Evolutionary conservation across 2,888 invertebrate genomes (phyloP).

Genomic region (Eristalis arbustorum): DNA sequence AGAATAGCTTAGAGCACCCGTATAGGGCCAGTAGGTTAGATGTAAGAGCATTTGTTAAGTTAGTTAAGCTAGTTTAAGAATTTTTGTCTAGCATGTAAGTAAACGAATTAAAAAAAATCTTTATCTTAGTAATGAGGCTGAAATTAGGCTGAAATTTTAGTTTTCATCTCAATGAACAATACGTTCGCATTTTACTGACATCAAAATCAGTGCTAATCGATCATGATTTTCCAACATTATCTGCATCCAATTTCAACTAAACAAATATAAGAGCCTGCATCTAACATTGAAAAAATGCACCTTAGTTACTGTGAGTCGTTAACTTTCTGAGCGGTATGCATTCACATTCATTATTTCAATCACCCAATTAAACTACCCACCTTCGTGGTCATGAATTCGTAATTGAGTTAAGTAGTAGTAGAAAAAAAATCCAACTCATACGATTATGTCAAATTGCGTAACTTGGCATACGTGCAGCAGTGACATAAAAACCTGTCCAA

Average conservation of each 20-base stretch:
- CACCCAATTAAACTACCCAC: neutral
- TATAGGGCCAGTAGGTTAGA: too few species aligned
- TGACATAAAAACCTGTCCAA: constrained; percentile 13
- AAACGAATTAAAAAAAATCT: too few species aligned
- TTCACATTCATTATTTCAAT: neutral
- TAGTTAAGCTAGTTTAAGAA: too few species aligned
- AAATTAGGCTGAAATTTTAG: neutral
- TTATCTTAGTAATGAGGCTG: neutral
- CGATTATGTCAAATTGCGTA: neutral
- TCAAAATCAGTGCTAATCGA: neutral
- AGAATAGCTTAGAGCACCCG: too few species aligned
- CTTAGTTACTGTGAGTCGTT: neutral
- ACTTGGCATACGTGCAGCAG: neutral
- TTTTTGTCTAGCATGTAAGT: too few species aligned
- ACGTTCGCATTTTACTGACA: neutral
- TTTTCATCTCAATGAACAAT: neutral
- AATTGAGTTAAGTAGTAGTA: constrained; percentile 35
- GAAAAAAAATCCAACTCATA: constrained; percentile 43
- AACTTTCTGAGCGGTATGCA: neutral
- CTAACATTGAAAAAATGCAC: neutral
- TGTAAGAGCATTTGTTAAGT: too few species aligned
- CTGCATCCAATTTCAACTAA: neutral
- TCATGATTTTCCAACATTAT: neutral
- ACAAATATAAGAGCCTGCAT: neutral
- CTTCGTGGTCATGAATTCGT: constrained; percentile 2